Percentiles rank a stretch among this genome's conserved stretches.
Evolutionary conservation across 2,888 invertebrate species (phyloP).

Genomic region (Conops quadrifasciatus): DNA sequence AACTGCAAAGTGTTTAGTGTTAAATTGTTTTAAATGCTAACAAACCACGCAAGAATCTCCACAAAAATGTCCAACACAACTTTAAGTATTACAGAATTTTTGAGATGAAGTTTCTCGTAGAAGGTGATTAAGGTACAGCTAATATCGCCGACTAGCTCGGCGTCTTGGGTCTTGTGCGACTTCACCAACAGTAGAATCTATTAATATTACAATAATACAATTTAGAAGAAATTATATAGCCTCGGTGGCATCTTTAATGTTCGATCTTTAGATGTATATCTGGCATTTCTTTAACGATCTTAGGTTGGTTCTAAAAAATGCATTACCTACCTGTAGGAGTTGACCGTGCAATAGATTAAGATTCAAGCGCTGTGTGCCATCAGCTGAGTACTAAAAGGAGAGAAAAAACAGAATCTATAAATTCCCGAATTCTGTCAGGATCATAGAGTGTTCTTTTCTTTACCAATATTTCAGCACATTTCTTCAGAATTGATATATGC

Average conservation of each 20-base stretch:
- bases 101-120: constrained; percentile 48
- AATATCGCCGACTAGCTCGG: constrained; percentile 49
- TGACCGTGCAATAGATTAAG: constrained; percentile 52
- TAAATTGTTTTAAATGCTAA: not conserved
- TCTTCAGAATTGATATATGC: constrained; percentile 50
- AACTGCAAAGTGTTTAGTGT: no score
- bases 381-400: constrained; percentile 43
- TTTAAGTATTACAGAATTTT: constrained; percentile 51
- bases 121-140: constrained; percentile 46
- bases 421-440: not conserved
- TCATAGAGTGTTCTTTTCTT: constrained; percentile 6
- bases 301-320: no score
- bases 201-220: not conserved
- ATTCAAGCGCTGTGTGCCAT: constrained; percentile 42
- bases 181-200: constrained; percentile 49
- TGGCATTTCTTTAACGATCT: no score
- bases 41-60: constrained; percentile 51
- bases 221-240: not conserved
- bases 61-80: constrained; percentile 51
- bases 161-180: constrained; percentile 43
- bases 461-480: constrained; percentile 51
- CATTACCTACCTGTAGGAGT: constrained; percentile 51
- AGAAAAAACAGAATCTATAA: not conserved
- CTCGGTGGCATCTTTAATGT: no score
- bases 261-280: no score